Percentiles rank a stretch among this genome's conserved stretches.
Evolutionary conservation across 1,140 invertebrate genomes (phyloP).

Genomic region (Mylabris phalerata): DNA sequence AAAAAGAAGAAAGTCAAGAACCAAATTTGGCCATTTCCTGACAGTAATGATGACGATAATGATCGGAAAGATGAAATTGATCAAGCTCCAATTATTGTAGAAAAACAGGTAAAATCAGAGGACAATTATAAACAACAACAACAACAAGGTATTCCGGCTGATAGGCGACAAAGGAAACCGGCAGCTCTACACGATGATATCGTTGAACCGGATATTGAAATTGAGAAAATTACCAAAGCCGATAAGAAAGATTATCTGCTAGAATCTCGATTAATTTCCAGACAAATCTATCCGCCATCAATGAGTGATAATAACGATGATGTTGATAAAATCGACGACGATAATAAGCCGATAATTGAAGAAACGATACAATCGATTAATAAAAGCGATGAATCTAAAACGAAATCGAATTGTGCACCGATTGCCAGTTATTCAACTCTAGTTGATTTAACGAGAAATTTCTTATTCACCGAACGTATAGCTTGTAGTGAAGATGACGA

Average conservation of each 20-base stretch:
- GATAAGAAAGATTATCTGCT: no score
- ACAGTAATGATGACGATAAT: neutral
- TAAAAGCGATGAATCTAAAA: constrained; percentile 8
- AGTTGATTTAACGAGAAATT: constrained; percentile 20
- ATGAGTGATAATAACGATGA: no score
- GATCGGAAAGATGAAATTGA: neutral
- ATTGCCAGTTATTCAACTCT: neutral
- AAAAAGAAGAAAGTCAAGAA: constrained; percentile 18
- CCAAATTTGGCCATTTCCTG: constrained; percentile 21
- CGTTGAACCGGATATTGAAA: neutral
- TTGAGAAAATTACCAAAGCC: neutral
- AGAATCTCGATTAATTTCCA: no score
- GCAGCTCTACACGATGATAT: neutral
- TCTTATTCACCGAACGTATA: constrained; percentile 32
- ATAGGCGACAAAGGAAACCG: neutral
- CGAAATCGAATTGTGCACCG: neutral
- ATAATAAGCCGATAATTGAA: neutral
- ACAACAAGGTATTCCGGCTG: neutral
- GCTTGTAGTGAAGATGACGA: constrained; percentile 8
- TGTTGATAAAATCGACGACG: no score
- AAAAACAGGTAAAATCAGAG: neutral
- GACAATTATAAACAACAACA: neutral
- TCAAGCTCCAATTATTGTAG: neutral
- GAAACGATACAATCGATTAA: neutral
- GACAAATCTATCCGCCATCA: no score